A percentile compares a stretch with the other conserved stretches of the same genome.
Evolutionary conservation across 2,797 vertebrate genomes (phyloP).

Genomic region (Dendrocincla tyrannina): DNA sequence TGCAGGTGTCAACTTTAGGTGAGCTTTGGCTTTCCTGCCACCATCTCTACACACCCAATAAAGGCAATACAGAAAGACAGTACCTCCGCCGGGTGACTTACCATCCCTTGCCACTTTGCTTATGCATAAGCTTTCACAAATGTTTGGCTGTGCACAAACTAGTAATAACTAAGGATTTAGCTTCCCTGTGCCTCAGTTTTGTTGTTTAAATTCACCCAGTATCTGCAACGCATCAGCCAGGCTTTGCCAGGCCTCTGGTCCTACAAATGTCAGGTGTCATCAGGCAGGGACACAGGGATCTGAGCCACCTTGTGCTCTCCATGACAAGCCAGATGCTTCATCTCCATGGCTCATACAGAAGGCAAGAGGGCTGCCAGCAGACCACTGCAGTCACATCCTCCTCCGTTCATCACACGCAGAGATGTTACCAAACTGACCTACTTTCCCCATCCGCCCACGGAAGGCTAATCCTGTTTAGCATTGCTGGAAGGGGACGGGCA

Average conservation of each 20-base stretch:
- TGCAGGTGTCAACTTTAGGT: background rate
- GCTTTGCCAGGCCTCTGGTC: background rate
- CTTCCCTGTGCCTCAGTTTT: background rate
- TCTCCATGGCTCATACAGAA: background rate
- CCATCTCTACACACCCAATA: background rate
- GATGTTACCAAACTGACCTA: conserved; percentile 76
- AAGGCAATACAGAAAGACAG: background rate
- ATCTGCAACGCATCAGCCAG: background rate
- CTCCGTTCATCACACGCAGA: conserved; percentile 33
- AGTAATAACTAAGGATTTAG: background rate
- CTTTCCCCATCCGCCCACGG: conserved; percentile 72
- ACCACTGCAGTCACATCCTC: conserved; percentile 34
- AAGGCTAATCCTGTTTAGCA: conserved; percentile 78
- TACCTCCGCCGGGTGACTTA: rapidly evolving
- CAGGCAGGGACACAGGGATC: rapidly evolving
- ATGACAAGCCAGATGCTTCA: background rate
- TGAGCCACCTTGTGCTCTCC: rapidly evolving
- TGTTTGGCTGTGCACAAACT: background rate
- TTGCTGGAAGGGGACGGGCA: conserved; percentile 66
- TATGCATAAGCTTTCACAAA: background rate
- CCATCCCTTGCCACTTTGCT: background rate
- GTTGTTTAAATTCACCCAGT: background rate
- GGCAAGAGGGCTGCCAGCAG: conserved; percentile 8
- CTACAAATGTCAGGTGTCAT: background rate
- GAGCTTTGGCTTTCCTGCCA: background rate